These are phyloP conservation scores for Austrolebias charrua DNA, from an alignment of 2,797 vertebrate species.

Conservation along the genomic window DNA sequence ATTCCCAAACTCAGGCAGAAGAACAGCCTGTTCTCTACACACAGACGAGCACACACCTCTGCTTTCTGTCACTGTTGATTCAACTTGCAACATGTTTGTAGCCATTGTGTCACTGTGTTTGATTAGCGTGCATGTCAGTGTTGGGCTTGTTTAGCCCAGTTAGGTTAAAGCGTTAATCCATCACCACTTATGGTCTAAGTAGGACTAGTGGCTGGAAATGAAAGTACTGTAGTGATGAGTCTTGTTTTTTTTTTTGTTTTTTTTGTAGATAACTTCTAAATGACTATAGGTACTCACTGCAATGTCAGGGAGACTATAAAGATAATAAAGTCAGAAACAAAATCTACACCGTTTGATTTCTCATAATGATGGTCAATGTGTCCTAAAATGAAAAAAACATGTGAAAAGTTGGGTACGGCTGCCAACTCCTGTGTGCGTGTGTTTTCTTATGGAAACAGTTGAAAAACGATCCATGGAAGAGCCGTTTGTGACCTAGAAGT, in stretches of 20 bases:
- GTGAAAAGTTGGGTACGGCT: no score
- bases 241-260: background rate
- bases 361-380: no score
- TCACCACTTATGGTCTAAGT: constrained; percentile 42
- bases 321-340: no score
- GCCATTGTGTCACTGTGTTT: constrained; percentile 71
- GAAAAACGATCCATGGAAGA: no score
- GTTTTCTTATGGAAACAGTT: no score
- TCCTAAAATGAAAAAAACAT: no score
- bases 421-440: no score
- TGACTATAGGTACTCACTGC: no score
- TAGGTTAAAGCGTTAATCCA: constrained; percentile 53
- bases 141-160: constrained; percentile 57
- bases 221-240: constrained; percentile 13
- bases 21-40: constrained; percentile 73
- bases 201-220: constrained; percentile 37
- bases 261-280: no score
- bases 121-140: constrained; percentile 59
- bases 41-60: constrained; percentile 53
- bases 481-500: no score
- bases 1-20: constrained; percentile 66
- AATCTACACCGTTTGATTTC: no score
- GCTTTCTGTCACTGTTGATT: constrained; percentile 72
- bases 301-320: no score
- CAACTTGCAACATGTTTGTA: constrained; percentile 61